phyloP scores from a whole-genome alignment of 2,113 vertebrate genomes.

The Pteropus alecto region DNA sequence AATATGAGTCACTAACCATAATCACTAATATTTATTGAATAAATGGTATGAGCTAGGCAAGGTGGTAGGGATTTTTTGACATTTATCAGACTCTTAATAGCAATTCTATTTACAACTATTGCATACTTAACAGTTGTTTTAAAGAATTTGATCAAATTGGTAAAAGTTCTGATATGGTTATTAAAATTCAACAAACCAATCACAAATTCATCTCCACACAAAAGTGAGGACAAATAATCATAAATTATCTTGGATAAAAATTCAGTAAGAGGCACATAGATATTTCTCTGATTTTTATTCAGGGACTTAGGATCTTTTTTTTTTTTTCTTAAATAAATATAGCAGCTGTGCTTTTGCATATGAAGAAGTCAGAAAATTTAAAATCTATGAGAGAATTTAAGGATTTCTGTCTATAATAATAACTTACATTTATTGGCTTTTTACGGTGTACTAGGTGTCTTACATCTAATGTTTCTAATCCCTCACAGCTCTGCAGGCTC shows the following conservation, averaged over 20 bases:
- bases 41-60: neutral
- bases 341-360: neutral
- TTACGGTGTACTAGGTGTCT: neutral
- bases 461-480: neutral
- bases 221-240: neutral
- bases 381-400: neutral
- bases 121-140: neutral
- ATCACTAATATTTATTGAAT: neutral
- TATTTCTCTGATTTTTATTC: neutral
- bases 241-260: conserved; percentile 15
- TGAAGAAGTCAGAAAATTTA: neutral
- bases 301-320: neutral
- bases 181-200: conserved; percentile 31
- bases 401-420: neutral
- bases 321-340: neutral
- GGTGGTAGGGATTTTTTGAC: neutral
- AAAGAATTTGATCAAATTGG: neutral
- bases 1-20: neutral
- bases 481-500: neutral
- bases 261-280: neutral
- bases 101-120: neutral
- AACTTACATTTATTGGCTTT: neutral
- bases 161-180: neutral
- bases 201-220: neutral
- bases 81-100: neutral